Base-by-base conservation (phyloP, 2,797 vertebrate genomes). In the Phoxinus dragarum region DNA sequence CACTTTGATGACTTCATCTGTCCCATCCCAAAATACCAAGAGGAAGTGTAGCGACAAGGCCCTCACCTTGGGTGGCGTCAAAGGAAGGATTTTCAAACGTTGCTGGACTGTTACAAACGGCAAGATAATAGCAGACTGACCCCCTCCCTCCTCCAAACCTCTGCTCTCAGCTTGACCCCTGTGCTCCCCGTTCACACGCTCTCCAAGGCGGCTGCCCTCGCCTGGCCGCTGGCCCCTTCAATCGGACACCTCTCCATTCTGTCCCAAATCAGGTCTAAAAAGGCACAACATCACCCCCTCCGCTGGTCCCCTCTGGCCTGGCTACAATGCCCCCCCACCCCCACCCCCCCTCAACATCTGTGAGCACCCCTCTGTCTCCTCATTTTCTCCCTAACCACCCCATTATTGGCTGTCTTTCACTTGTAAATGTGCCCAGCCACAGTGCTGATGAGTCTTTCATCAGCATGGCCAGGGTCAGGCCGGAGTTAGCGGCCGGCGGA, bases 361-460 rank as follows among this genome's bases (percentile, higher is more conserved):
- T 95, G 94, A 94, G 94, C 89, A 91, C 91, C 93, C 93, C 94
- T 94, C 94, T 93, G 93, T 92, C 93, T 91, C 87, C 89, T 93
- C 90, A 93, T 95, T 95, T 95, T 95, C 93, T 94, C 92, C 84
- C 93, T 94, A 95, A 95, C 94, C 93, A 91, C 93, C 94, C 94
- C 94, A 94, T 95, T 95, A 94, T 95, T 94, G 92, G 84, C 74
- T 87, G 84, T 90, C 93, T 94, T 95, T 95, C 93, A 95, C 92
- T 95, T 95, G 94, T 95, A 95, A 95, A 95, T 95, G 93, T 92
- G 90, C 91, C 93, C 93, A 92, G 93, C 90, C 93, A 94, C 94
- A 93, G 93, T 92, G 91, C 92, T 94, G 93, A 95, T 94, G 93
- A 93, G 91, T 93, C 94, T 94, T 95, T 95, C 94, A 94, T 95